These are phyloP conservation scores for Colinus virginianus DNA, from an alignment of 2,113 vertebrate genomes.

Conservation along the genomic window DNA sequence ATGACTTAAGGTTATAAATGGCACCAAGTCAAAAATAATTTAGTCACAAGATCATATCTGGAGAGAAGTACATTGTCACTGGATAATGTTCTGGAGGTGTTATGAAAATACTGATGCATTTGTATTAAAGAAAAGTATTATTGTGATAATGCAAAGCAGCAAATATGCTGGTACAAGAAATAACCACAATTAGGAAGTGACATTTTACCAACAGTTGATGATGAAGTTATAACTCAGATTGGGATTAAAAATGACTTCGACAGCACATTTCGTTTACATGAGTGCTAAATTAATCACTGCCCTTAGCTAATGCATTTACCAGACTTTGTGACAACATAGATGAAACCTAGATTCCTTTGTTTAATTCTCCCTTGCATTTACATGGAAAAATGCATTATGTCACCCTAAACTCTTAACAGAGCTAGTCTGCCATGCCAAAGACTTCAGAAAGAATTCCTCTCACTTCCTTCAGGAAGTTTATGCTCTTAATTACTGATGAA, in stretches of 20 bases:
- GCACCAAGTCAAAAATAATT: constrained; percentile 43
- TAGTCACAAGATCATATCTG: constrained; percentile 27
- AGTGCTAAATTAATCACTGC: constrained; percentile 25
- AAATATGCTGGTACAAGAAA: not conserved
- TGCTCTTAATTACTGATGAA: not conserved
- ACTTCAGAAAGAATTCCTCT: not conserved
- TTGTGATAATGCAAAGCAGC: not conserved
- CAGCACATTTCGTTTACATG: constrained; percentile 14
- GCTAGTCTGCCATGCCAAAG: not conserved
- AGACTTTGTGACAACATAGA: constrained; percentile 32
- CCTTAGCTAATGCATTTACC: constrained; percentile 43
- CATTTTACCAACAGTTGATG: not conserved
- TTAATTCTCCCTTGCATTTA: constrained; percentile 24
- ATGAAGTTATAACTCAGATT: constrained; percentile 25
- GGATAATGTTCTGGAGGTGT: not conserved
- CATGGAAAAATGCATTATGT: constrained; percentile 61
- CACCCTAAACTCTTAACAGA: constrained; percentile 34
- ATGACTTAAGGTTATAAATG: not conserved
- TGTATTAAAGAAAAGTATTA: not conserved
- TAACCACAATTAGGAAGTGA: not conserved
- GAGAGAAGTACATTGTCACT: not conserved
- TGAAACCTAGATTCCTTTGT: constrained; percentile 22
- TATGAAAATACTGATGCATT: not conserved
- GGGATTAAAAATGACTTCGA: not conserved
- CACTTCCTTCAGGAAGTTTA: constrained; percentile 1